These are phyloP conservation scores for Ctenosaura bakeri DNA, from an alignment of 2,797 vertebrate species.

Conservation along the genomic window DNA sequence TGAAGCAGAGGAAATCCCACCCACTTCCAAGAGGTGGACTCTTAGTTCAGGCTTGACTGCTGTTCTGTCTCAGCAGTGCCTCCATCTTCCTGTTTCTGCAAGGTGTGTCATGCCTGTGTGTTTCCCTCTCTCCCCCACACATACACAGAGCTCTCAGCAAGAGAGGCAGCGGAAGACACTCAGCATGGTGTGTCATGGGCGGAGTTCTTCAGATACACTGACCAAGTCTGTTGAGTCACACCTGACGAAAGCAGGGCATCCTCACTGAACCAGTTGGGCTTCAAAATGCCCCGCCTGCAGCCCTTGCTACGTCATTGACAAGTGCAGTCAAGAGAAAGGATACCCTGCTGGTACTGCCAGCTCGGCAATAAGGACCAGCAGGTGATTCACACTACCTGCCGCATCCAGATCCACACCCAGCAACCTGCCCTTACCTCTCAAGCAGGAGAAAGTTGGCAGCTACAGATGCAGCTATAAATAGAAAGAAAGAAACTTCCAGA, in stretches of 20 bases:
- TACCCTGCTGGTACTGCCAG: slow-evolving; percentile 7
- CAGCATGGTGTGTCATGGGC: not conserved
- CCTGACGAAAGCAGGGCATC: not conserved
- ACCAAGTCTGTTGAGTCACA: slow-evolving; percentile 14
- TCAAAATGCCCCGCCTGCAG: not conserved
- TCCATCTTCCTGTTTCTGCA: not conserved
- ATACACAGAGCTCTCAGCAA: not conserved
- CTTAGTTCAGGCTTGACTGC: not conserved
- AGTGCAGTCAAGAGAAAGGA: not conserved
- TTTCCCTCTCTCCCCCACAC: not conserved
- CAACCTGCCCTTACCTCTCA: slow-evolving; percentile 21
- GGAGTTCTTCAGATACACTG: not conserved
- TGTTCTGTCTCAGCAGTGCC: not conserved
- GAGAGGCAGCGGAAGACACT: not conserved
- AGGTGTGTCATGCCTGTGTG: not conserved
- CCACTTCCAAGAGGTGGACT: not conserved
- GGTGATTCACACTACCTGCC: slow-evolving; percentile 22
- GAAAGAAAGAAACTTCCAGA: not conserved
- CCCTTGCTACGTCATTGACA: slow-evolving; percentile 52
- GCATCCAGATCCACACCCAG: slow-evolving; percentile 1
- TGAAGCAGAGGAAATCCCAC: not conserved
- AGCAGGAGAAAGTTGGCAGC: slow-evolving; percentile 13
- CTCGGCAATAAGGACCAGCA: not conserved
- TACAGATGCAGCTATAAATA: slow-evolving; percentile 12
- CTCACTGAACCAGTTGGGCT: slow-evolving; percentile 7